Evolutionary conservation across 2,888 invertebrate species (phyloP), one percentile per base, ranked within the genome.

Genomic region (Caenorhabditis auriculariae): DNA sequence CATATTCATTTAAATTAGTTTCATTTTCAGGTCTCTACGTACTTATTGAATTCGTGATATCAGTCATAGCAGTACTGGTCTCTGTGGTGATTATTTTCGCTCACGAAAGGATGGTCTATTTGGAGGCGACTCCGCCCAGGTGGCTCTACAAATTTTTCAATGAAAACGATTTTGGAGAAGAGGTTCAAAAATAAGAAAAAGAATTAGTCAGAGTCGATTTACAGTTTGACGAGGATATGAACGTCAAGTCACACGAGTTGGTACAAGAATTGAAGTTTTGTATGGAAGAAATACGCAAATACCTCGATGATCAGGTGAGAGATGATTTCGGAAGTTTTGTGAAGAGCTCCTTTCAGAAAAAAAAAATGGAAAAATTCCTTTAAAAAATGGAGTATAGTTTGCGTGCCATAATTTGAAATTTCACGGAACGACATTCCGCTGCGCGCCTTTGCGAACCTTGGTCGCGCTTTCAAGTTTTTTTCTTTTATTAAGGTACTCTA

Each of bases 71-170:
- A 6, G 67, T 70, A 12, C 52, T 63, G 4, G 66, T 73, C 4
- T 73, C 73, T 0, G 70, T 73, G 4, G 47, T 66, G 3, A 69
- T 65, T 5, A 73, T 73, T 26, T 73, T 73, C 53, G 52, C 63
- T 0, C 73, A 73, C 45, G 73, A 73, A 43, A 45, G 73, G 24
- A 66, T 66, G 54, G 43, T 60, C 5, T 70, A 70, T 41, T 54
- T 70, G 42, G 51, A 65, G 32, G 62, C 65, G 23, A 56, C 57
- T 26, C 66, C 66, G 9, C 70, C 70, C 2, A 56, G 62, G 27
- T 67, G 65, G 65, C 54, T 70, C 7, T 56, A 51, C 24, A 51
- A 51, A 38, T 53, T 70, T 23, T 67, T 70, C 50, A 63, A 69
- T 12, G 23, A 19, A 32, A 43, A 42, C 27, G 32, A 19, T 29